A percentile compares a stretch with the other conserved stretches of the same genome.
Evolutionary conservation across 2,888 invertebrate species (phyloP).

Genomic region (Hyposoter dolosus): DNA sequence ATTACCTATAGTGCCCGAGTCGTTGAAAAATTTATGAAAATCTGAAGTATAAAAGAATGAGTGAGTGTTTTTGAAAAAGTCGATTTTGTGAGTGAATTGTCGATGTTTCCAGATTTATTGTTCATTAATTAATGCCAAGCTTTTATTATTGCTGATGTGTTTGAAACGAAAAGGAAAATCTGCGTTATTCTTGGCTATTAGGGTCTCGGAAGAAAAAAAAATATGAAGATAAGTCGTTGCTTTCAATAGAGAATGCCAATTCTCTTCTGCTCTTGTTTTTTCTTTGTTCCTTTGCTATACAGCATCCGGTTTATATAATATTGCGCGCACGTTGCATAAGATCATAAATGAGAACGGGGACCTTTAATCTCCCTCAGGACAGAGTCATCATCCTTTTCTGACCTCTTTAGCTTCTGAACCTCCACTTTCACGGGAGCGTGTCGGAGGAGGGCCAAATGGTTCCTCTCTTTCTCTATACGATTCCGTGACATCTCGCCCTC

Average conservation of each 20-base stretch:
- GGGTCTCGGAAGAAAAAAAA: not conserved
- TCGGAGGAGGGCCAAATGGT: constrained; percentile 52
- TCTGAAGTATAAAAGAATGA: not conserved
- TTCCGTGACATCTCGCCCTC: constrained; percentile 71
- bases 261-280: not conserved
- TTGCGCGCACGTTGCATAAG: constrained; percentile 81
- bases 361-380: constrained; percentile 76
- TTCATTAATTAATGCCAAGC: not conserved
- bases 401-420: constrained; percentile 68
- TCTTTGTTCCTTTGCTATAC: not conserved
- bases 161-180: not conserved
- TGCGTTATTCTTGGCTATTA: not conserved
- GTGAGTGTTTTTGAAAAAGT: not conserved
- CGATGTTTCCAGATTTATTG: not conserved
- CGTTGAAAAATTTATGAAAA: not conserved
- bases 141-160: not conserved
- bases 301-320: constrained; percentile 76
- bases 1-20: too few species aligned
- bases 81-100: not conserved
- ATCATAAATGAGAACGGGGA: constrained; percentile 80
- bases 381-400: constrained; percentile 79
- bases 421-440: constrained; percentile 41
- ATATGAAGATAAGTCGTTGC: constrained; percentile 73
- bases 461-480: constrained; percentile 60
- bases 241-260: constrained; percentile 78